Percentiles rank a stretch among this genome's conserved stretches.
phyloP scores from a whole-genome alignment of 1,140 invertebrate species.

The Formica exsecta region DNA sequence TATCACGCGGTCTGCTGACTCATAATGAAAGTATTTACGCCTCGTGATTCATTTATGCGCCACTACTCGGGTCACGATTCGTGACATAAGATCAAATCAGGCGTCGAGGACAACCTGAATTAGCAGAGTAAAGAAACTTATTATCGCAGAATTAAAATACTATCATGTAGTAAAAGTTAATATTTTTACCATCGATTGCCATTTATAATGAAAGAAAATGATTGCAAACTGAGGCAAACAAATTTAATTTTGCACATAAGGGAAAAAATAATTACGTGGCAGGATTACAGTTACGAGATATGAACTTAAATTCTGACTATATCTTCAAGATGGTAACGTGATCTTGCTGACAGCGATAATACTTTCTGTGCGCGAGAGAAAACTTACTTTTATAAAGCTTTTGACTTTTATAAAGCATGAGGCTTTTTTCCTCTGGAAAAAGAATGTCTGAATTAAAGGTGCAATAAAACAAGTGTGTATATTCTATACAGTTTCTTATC shows the following conservation, averaged over 20 bases:
- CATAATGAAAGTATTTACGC: conserved; percentile 64
- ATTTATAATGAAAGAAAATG: background rate
- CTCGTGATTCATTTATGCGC: conserved; percentile 29
- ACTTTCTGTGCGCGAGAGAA: background rate
- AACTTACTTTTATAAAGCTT: background rate
- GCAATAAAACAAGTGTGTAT: background rate
- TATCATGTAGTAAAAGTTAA: background rate
- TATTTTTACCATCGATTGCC: background rate
- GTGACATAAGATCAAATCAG: background rate
- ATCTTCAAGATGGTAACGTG: background rate
- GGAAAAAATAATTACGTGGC: conserved; percentile 4
- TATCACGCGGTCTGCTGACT: conserved; percentile 60
- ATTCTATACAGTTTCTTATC: background rate
- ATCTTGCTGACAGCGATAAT: conserved; percentile 37
- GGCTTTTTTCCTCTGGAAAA: background rate
- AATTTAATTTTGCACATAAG: conserved; percentile 4
- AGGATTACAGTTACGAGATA: conserved; percentile 9
- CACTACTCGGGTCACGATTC: background rate
- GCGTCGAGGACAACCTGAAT: conserved; percentile 3
- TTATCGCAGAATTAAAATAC: background rate
- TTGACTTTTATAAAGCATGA: background rate
- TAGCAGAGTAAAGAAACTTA: background rate
- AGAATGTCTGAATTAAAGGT: conserved; percentile 18
- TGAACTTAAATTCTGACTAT: conserved; percentile 15
- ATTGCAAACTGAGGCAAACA: background rate